Conservation (phyloP, 2,888 invertebrate species). For the Tanypteryx hageni region DNA sequence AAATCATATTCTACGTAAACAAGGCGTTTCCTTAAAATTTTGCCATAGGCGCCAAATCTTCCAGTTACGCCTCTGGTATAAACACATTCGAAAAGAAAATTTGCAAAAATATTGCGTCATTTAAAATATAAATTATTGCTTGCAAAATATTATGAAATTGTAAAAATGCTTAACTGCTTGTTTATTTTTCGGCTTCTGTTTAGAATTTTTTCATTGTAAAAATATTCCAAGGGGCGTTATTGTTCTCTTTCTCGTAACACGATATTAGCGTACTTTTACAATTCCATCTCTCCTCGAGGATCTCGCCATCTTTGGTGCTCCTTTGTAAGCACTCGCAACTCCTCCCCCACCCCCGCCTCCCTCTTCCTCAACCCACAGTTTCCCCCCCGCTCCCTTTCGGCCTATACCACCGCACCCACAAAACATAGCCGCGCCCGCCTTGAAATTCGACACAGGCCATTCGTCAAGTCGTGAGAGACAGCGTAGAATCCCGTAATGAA, state of each 20-base stretch:
- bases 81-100: too few relatives aligned
- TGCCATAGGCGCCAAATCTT: too few relatives aligned
- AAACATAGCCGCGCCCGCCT: slow-evolving; percentile 60
- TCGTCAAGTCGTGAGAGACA: slow-evolving; percentile 48
- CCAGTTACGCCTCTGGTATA: too few relatives aligned
- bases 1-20: too few relatives aligned
- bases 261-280: neutral
- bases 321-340: too few relatives aligned
- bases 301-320: too few relatives aligned
- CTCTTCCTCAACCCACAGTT: neutral
- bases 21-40: too few relatives aligned
- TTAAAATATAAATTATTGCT: too few relatives aligned
- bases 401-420: slow-evolving; percentile 57
- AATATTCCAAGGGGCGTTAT: neutral
- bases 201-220: neutral
- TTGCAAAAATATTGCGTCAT: neutral
- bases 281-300: neutral
- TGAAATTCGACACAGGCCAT: slow-evolving; percentile 63
- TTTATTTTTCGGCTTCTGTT: too few relatives aligned
- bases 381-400: neutral
- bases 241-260: neutral
- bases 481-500: slow-evolving; percentile 59
- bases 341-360: neutral
- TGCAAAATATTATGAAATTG: too few relatives aligned
- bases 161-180: too few relatives aligned